Conservation (phyloP, 2,797 vertebrate species). For the Pseudochirops cupreus region DNA sequence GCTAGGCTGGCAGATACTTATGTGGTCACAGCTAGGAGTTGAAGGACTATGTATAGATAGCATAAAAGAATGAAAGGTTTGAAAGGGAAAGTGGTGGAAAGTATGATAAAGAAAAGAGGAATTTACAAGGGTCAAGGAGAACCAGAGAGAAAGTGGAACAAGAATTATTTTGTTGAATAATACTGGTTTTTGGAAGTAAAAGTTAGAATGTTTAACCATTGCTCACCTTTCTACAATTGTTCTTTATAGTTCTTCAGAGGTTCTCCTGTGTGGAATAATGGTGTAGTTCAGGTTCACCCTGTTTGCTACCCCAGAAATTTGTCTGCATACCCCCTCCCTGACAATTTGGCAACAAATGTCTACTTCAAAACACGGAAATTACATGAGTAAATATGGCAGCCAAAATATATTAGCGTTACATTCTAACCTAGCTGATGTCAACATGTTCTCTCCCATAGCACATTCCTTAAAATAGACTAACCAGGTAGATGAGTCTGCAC, state of each 20-base stretch:
- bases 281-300: slow-evolving; percentile 28
- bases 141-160: not conserved
- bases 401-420: not conserved
- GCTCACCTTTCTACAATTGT: not conserved
- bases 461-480: slow-evolving; percentile 36
- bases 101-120: not conserved
- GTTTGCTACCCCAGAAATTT: not conserved
- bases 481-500: slow-evolving; percentile 50
- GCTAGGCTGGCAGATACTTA: not conserved
- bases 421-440: slow-evolving; percentile 32
- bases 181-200: not conserved
- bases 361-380: slow-evolving; percentile 35
- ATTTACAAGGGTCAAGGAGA: not conserved
- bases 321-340: not conserved
- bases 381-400: slow-evolving; percentile 34
- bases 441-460: slow-evolving; percentile 36
- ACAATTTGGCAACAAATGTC: slow-evolving; percentile 37
- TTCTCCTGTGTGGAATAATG: not conserved
- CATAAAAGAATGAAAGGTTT: not conserved
- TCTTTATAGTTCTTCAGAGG: not conserved
- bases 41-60: not conserved
- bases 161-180: not conserved
- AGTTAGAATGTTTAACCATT: slow-evolving; percentile 37
- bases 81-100: not conserved
- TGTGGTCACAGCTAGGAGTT: not conserved